These are phyloP conservation scores for Echinometra lucunter DNA, from an alignment of 53 echinoderm and acorn worm species.

Conservation along the genomic window DNA sequence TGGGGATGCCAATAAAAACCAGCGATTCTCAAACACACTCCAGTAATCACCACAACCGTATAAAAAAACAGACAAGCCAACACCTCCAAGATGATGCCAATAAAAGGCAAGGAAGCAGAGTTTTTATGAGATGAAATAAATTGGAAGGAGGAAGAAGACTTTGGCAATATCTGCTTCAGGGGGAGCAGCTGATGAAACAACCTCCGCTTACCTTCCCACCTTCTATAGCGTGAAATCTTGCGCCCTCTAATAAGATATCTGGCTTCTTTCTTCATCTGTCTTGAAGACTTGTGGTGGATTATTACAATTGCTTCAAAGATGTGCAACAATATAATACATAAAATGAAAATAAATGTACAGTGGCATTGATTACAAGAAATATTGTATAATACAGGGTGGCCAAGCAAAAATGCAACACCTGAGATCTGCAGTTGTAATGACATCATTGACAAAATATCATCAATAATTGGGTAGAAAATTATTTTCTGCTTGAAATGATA, in stretches of 20 bases:
- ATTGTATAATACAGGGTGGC: no score
- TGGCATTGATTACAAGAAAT: background rate
- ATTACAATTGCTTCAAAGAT: background rate
- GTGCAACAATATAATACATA: background rate
- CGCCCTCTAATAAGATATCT: slow-evolving; percentile 30
- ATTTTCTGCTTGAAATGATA: no score
- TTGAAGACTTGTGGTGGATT: background rate
- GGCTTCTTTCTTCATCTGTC: background rate
- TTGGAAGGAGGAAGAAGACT: slow-evolving; percentile 21
- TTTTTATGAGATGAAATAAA: slow-evolving; percentile 39
- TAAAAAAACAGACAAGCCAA: slow-evolving; percentile 6
- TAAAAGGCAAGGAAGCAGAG: slow-evolving; percentile 26
- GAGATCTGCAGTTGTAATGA: no score
- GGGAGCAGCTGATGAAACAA: slow-evolving; percentile 40
- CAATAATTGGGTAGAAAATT: no score
- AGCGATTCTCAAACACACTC: slow-evolving; percentile 32
- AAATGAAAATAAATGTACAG: background rate
- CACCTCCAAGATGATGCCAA: slow-evolving; percentile 31
- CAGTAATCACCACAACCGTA: slow-evolving; percentile 24
- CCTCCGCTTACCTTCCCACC: slow-evolving; percentile 33
- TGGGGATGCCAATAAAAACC: slow-evolving; percentile 45
- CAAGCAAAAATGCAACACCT: no score
- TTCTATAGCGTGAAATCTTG: slow-evolving; percentile 13
- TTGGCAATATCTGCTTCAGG: slow-evolving; percentile 29
- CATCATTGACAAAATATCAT: no score